Evolutionary conservation across 1,140 invertebrate species (phyloP).

Genomic region (Acromyrmex heyeri): DNA sequence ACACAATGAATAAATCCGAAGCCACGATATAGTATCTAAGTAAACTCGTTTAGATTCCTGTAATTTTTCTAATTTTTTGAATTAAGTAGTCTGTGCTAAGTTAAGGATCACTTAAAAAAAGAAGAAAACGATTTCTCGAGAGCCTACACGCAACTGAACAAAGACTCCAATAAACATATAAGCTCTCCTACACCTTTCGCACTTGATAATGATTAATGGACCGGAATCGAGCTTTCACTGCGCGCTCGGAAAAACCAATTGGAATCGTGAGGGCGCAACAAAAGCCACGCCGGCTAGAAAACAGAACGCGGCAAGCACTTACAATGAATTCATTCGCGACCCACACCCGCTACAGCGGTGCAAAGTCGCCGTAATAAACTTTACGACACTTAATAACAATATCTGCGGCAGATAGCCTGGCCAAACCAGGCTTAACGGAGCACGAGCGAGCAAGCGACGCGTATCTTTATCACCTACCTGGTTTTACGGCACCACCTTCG

Average conservation of each 20-base stretch:
- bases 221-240: slow-evolving; percentile 38
- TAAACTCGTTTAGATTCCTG: background rate
- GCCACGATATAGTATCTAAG: background rate
- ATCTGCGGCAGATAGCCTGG: slow-evolving; percentile 56
- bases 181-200: background rate
- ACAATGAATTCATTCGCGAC: slow-evolving; percentile 76
- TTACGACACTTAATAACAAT: slow-evolving; percentile 77
- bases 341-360: slow-evolving; percentile 63
- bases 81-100: background rate
- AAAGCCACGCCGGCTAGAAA: slow-evolving; percentile 39
- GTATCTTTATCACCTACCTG: slow-evolving; percentile 75
- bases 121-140: background rate
- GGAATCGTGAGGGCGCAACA: slow-evolving; percentile 36
- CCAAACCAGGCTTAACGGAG: slow-evolving; percentile 27
- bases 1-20: background rate
- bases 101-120: background rate
- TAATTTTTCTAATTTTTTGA: background rate
- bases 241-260: slow-evolving; percentile 25
- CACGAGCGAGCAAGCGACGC: slow-evolving; percentile 27
- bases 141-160: background rate
- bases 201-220: slow-evolving; percentile 29
- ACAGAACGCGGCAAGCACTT: slow-evolving; percentile 54
- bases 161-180: background rate
- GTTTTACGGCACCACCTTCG: slow-evolving; percentile 74
- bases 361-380: slow-evolving; percentile 72